Evolutionary conservation across 1,140 invertebrate species (phyloP).

Genomic region (Linepithema humile): DNA sequence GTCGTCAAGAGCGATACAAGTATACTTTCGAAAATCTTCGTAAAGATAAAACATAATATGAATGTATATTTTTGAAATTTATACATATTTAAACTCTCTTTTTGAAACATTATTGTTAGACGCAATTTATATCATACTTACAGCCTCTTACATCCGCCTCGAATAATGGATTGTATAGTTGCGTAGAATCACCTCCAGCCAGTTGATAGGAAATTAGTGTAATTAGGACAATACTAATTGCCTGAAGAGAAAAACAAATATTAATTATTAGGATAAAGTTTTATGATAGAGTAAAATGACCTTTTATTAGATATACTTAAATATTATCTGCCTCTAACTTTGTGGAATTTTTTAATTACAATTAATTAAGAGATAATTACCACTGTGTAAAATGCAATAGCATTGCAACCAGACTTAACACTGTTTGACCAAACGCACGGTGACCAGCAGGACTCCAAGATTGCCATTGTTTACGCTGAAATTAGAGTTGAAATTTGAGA

Average conservation of each 20-base stretch:
- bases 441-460: slow-evolving; percentile 93
- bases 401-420: slow-evolving; percentile 90
- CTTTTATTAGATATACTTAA: background rate
- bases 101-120: background rate
- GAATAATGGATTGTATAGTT: slow-evolving; percentile 94
- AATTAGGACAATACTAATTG: slow-evolving; percentile 90
- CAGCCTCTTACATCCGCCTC: slow-evolving; percentile 92
- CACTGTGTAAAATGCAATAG: slow-evolving; percentile 91
- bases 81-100: background rate
- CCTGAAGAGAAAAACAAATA: slow-evolving; percentile 81
- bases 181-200: slow-evolving; percentile 92
- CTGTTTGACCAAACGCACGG: slow-evolving; percentile 93
- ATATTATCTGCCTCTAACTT: background rate
- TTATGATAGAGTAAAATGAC: too few relatives aligned
- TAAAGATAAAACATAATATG: background rate
- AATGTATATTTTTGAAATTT: background rate
- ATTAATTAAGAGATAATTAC: slow-evolving; percentile 76
- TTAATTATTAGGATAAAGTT: background rate
- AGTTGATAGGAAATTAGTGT: slow-evolving; percentile 91
- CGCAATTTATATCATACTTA: slow-evolving; percentile 83
- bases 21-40: background rate
- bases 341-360: background rate
- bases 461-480: slow-evolving; percentile 86
- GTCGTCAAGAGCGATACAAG: background rate
- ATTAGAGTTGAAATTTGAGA: slow-evolving; percentile 37